Evolutionary conservation across 2,113 vertebrate species (phyloP).

Genomic region (Oxyruncus cristatus): DNA sequence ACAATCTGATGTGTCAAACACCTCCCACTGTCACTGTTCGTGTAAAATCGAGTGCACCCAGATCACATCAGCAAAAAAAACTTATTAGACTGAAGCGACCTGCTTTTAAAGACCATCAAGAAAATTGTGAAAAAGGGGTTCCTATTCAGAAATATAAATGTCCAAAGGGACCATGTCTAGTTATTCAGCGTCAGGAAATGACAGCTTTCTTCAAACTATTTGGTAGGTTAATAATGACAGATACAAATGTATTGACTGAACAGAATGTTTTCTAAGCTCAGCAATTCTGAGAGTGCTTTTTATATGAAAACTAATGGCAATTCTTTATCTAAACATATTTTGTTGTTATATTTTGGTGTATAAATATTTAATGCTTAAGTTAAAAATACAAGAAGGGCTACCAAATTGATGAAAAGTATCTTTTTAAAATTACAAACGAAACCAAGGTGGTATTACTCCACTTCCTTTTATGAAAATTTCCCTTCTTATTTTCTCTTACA

Average conservation of each 20-base stretch:
- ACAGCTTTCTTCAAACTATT: constrained; percentile 91
- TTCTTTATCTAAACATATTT: background rate
- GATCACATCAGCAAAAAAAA: constrained; percentile 74
- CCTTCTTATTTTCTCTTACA: background rate
- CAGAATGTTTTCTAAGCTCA: background rate
- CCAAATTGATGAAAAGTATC: background rate
- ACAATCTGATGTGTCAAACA: constrained; percentile 72
- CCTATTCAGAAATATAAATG: constrained; percentile 57
- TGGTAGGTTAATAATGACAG: constrained; percentile 74
- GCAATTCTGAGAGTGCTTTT: background rate
- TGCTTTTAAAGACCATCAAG: constrained; percentile 68
- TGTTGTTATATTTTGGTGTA: background rate
- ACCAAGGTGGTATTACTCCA: background rate
- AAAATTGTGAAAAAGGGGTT: constrained; percentile 65
- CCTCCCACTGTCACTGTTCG: constrained; percentile 77
- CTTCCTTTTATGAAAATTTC: background rate
- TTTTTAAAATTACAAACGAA: background rate
- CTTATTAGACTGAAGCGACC: constrained; percentile 69
- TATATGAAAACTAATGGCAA: background rate
- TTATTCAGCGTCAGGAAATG: constrained; percentile 91
- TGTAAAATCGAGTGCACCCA: constrained; percentile 72
- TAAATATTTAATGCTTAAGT: background rate
- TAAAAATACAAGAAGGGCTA: background rate
- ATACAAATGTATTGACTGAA: background rate
- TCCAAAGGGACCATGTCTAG: constrained; percentile 66